These are phyloP conservation scores for Achroia grisella DNA, from an alignment of 1,140 invertebrate species.

Conservation along the genomic window DNA sequence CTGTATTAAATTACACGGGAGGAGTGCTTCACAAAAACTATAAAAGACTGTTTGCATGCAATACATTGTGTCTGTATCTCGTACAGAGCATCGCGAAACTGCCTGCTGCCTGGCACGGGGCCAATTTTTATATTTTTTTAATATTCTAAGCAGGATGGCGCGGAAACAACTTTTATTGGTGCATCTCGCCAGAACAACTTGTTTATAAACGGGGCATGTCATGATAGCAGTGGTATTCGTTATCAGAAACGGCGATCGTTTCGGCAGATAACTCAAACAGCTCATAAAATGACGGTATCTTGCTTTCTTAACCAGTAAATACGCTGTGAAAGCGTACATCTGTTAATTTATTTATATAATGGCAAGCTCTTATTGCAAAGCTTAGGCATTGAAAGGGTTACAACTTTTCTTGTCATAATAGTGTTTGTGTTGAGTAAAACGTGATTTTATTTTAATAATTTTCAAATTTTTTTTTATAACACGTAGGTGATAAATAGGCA, in stretches of 20 bases:
- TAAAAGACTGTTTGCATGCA: slow-evolving; percentile 38
- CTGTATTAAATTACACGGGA: slow-evolving; percentile 31
- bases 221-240: slow-evolving; percentile 9
- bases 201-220: slow-evolving; percentile 12
- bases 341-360: slow-evolving; percentile 3
- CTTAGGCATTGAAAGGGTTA: background rate
- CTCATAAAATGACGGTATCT: slow-evolving; percentile 11
- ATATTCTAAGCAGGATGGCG: slow-evolving; percentile 32
- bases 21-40: slow-evolving; percentile 29
- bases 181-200: slow-evolving; percentile 24
- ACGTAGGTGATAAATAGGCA: too few species aligned
- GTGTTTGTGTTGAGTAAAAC: too few species aligned
- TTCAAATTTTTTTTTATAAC: too few species aligned
- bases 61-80: slow-evolving; percentile 20
- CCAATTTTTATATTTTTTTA: slow-evolving; percentile 35
- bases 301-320: background rate
- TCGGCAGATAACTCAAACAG: slow-evolving; percentile 5
- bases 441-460: too few species aligned
- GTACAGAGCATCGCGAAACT: slow-evolving; percentile 9
- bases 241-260: slow-evolving; percentile 7
- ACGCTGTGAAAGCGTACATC: slow-evolving; percentile 4
- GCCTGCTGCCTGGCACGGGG: slow-evolving; percentile 13
- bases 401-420: too few species aligned
- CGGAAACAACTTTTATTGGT: slow-evolving; percentile 45
- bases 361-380: background rate